Conservation (phyloP, 2,113 vertebrate genomes). For the Tiliqua scincoides region DNA sequence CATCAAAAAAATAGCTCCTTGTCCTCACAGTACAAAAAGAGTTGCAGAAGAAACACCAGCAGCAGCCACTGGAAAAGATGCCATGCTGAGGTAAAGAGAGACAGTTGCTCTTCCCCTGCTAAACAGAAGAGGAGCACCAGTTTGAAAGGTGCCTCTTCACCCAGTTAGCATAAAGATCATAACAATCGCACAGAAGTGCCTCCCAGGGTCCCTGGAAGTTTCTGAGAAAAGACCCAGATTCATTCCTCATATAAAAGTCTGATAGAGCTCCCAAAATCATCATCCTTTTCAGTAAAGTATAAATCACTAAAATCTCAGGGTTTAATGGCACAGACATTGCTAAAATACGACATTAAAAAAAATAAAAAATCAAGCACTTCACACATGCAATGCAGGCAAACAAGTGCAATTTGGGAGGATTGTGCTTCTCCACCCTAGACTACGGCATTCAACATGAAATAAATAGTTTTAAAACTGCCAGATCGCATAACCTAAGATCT, state of each 20-base stretch:
- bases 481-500: slow-evolving; percentile 20
- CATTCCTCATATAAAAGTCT: neutral
- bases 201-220: neutral
- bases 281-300: neutral
- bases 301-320: neutral
- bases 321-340: neutral
- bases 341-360: neutral
- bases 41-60: no score
- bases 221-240: neutral
- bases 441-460: slow-evolving; percentile 20
- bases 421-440: neutral
- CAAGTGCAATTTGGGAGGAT: neutral
- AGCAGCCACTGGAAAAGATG: no score
- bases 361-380: neutral
- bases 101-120: no score
- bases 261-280: neutral
- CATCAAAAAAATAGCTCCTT: no score
- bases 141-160: no score
- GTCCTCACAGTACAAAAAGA: no score
- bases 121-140: no score
- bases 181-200: neutral
- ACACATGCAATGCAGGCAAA: neutral
- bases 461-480: slow-evolving; percentile 30
- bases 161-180: no score
- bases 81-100: no score